Base-by-base conservation (phyloP, 2,797 vertebrate species). In the Stomatorhinus walkeri region DNA sequence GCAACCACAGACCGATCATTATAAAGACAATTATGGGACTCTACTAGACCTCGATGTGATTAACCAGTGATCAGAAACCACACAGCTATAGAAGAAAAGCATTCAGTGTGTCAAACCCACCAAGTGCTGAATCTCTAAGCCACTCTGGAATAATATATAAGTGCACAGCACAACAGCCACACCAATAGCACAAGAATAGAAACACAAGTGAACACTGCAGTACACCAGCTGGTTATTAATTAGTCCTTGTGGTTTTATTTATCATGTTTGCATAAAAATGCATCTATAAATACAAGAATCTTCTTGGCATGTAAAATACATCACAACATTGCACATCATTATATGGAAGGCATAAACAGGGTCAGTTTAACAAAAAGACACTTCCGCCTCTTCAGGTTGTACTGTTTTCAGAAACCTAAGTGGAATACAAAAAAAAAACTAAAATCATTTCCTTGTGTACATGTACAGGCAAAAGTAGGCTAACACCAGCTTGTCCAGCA, bases 351-450 rank as follows among this genome's bases (percentile, higher is more conserved):
- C 14, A 40, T 56, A 8, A 56, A 2, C 43, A 85, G 46, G 24
- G 19, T 51, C 46, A 24, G 32, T 43, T 14, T 5, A 43, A 76
- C 0, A 76, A 76, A 40, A 19, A 40, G 2, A 79, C 4, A 79
- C 16, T 79, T 79, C 72, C 16, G 36, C 6, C 51, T 61, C 91
- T 92, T 96, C 94, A 96, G 91, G 93, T 95, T 84, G 95, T 93
- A 89, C 93, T 92, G 92, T 94, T 96, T 92, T 96, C 96, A 89
- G 96, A 92, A 56, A 93, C 94, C 96, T 96, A 91, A 51, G 93
- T 92, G 24, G 88, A 32, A 40, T 88, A 86, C 54, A 10, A 72
- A 85, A 84, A 84, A 59, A 36, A 85, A 61, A 59, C 24, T 84
- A 24, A 7, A 56, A 64, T 49, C 22, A 59, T 49, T 46, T 79